These are phyloP conservation scores for Drosophila pandora DNA, from an alignment of 1,140 invertebrate species.

Conservation along the genomic window DNA sequence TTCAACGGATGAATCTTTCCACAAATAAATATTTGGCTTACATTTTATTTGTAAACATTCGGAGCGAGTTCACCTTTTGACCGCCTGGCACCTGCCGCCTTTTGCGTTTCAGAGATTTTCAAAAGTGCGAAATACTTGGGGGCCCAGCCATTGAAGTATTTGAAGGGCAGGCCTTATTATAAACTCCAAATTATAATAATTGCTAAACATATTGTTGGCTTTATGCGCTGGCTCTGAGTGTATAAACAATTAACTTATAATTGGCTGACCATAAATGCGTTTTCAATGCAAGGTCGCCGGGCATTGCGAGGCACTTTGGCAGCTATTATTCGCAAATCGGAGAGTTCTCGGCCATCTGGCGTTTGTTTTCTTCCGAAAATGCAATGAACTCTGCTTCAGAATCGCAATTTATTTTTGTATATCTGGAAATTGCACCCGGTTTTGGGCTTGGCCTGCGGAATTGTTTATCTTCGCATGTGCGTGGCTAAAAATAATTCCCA, in stretches of 20 bases:
- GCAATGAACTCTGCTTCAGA: constrained; percentile 43
- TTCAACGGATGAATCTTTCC: constrained; percentile 16
- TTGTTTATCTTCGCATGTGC: constrained; percentile 48
- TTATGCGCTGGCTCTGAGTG: background rate
- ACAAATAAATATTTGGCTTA: constrained; percentile 17
- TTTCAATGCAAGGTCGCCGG: constrained; percentile 56
- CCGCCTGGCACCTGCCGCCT: constrained; percentile 8
- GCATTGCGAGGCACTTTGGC: too few relatives aligned
- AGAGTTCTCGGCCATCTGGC: constrained; percentile 24
- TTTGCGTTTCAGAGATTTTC: constrained; percentile 15
- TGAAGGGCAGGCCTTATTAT: constrained; percentile 20
- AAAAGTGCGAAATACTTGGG: too few relatives aligned
- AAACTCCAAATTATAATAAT: constrained; percentile 32
- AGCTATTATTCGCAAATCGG: background rate
- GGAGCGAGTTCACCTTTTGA: constrained; percentile 15
- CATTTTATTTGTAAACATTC: constrained; percentile 36
- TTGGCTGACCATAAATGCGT: constrained; percentile 53
- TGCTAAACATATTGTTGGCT: constrained; percentile 15
- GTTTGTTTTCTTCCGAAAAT: constrained; percentile 29
- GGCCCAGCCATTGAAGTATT: background rate
- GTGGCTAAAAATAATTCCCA: constrained; percentile 49
- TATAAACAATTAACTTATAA: constrained; percentile 50
- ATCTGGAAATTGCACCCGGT: constrained; percentile 39
- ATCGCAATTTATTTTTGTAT: constrained; percentile 41
- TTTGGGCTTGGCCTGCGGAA: constrained; percentile 45